Base-by-base conservation (phyloP, 2,888 invertebrate genomes). In the Incurvaria masculella region DNA sequence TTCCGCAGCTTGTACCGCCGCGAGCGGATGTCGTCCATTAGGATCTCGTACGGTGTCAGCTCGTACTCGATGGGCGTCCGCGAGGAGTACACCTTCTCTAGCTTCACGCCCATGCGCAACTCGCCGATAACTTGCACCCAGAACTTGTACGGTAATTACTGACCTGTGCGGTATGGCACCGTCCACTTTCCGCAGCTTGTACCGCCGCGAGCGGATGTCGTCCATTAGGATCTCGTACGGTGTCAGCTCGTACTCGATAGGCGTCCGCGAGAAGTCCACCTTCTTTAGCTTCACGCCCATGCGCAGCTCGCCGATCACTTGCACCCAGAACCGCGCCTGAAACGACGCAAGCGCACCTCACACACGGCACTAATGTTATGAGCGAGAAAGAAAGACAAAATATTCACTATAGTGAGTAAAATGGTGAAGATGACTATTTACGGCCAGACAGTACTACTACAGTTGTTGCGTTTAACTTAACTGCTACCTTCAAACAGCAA, bases 211-310 rank as follows among this genome's bases (percentile, higher is more conserved):
- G 58, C 95, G 81, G 62, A 97, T 97, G 65, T 97, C 97, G 66
- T 96, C 94, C 91, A 97, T 94, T 49, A 97, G 83, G 63, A 95
- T 94, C 78, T 97, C 97, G 65, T 96, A 97, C 14, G 97, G 97
- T 42, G 97, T 97, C 59, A 97, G 74, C 70, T 95, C 95, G 70
- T 89, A 97, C 69, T 97, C 95, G 52, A 91, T 88, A 8, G 90
- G 89, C 11, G 89, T 84, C 61, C 87, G 80, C 52, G 87, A 85
- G 66, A 82, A 83, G 65, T 87, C 86, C 21, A 91, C 79, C 72
- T 96, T 96, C 79, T 95, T 96, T 66, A 97, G 80, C 66, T 94
- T 89, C 8, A 97, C 95, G 20, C 97, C 97, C 68, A 89, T 88
- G 46, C 97, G 80, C 50, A 97, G 80, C 68, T 97, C 93, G 55